Evolutionary conservation across 2,113 vertebrate genomes (phyloP), one percentile per base, ranked within the genome.

Genomic region (Hipposideros armiger): DNA sequence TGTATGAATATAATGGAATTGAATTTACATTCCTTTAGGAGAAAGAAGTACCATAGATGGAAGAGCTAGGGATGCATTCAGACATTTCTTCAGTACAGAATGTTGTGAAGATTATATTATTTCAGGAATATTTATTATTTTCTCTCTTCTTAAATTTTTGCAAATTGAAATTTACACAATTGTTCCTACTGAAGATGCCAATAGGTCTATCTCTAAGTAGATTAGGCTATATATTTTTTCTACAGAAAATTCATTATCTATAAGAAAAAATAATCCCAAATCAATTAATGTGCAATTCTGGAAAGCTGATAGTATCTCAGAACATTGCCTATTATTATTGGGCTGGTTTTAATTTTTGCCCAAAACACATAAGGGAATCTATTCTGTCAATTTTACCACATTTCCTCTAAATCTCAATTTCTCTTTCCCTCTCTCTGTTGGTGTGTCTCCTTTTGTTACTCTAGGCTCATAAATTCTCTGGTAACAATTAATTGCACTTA

Each of bases 401-500:
- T 83, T 95, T 96, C 15, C 11, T 70, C 15, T 76, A 77, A 77
- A 82, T 74, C 7, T 52, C 3, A 62, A 5, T 20, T 15, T 26
- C 8, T 67, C 0, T 5, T 3, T 42, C 15, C 56, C 17, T 47
- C 16, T 17, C 16, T 81, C 45, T 40, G 19, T n/a, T 14, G 54
- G 2, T 36, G 36, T 36, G 36, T 36, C 36, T 58, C 8, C 22
- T 11, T 60, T 32, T 66, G 3, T 17, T n/a, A 52, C 22, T 60
- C 4, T n/a, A 30, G 11, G 45, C 7, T 87, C 17, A 78, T n/a
- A 45, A 84, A 54, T 5, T 73, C 28, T 85, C 22, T 56, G 4
- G 15, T 76, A 81, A 72, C 20, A 96, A 92, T 72, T 60, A 93
- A 94, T 69, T 56, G 36, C 19, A 90, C 32, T 45, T 84, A 86